phyloP scores from a whole-genome alignment of 1,140 invertebrate genomes.

The Mya arenaria region DNA sequence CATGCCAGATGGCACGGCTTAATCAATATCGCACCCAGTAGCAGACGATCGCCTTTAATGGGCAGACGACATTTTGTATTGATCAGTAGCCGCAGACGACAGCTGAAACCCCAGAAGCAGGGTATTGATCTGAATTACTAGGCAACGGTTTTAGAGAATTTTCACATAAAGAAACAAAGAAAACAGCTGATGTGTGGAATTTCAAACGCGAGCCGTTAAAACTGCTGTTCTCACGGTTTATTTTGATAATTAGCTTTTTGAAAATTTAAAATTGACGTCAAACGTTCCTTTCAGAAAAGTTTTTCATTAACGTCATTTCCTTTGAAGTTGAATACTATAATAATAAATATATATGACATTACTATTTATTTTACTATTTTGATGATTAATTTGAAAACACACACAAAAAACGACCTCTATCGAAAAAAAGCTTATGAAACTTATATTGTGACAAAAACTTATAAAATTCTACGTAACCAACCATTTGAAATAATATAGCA shows the following conservation, averaged over 20 bases:
- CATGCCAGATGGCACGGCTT: too few species aligned
- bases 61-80: slow-evolving; percentile 34
- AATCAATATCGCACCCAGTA: slow-evolving; percentile 9
- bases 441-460: too few species aligned
- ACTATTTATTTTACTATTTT: too few species aligned
- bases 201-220: slow-evolving; percentile 6
- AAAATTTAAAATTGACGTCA: too few species aligned
- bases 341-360: too few species aligned
- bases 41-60: not conserved
- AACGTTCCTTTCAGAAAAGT: too few species aligned
- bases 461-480: too few species aligned
- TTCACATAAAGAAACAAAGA: slow-evolving; percentile 38
- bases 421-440: too few species aligned
- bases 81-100: slow-evolving; percentile 15
- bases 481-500: not conserved
- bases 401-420: too few species aligned
- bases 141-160: slow-evolving; percentile 32
- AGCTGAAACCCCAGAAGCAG: slow-evolving; percentile 9
- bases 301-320: too few species aligned
- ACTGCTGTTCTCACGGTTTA: not conserved
- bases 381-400: too few species aligned
- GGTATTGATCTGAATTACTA: slow-evolving; percentile 27
- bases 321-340: too few species aligned
- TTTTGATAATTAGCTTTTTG: not conserved
- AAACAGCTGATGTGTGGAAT: slow-evolving; percentile 24